phyloP scores from a whole-genome alignment of 2,113 vertebrate species.

The Axis porcinus region DNA sequence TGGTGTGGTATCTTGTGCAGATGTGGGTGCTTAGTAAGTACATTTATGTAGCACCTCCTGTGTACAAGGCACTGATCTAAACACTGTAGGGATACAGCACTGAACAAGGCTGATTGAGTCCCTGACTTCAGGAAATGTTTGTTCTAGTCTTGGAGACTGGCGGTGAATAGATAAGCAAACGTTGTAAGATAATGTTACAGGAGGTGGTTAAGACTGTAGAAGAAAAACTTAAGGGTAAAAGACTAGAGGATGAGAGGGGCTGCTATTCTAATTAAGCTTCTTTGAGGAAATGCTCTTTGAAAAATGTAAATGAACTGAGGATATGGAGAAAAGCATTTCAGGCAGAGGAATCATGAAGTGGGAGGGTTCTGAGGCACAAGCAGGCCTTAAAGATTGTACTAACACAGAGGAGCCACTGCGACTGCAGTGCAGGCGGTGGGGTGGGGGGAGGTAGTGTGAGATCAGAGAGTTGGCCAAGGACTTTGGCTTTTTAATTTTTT shows the following conservation, averaged over 20 bases:
- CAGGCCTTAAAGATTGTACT: neutral
- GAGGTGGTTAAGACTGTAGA: neutral
- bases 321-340: neutral
- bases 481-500: neutral
- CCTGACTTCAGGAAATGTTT: neutral
- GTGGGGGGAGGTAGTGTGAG: neutral
- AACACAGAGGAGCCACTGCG: neutral
- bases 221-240: slow-evolving; percentile 5
- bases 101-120: neutral
- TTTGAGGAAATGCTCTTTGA: neutral
- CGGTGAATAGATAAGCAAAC: neutral
- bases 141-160: neutral
- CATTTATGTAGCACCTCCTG: neutral
- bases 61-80: neutral
- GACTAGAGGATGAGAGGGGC: neutral
- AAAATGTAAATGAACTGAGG: neutral
- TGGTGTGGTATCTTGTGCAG: neutral
- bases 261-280: neutral
- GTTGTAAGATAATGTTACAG: neutral
- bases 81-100: neutral
- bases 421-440: neutral
- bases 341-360: neutral
- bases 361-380: neutral
- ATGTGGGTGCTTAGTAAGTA: neutral
- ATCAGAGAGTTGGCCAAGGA: neutral